Conservation (phyloP, 2,888 invertebrate species). For the Cryptus viduatorius region DNA sequence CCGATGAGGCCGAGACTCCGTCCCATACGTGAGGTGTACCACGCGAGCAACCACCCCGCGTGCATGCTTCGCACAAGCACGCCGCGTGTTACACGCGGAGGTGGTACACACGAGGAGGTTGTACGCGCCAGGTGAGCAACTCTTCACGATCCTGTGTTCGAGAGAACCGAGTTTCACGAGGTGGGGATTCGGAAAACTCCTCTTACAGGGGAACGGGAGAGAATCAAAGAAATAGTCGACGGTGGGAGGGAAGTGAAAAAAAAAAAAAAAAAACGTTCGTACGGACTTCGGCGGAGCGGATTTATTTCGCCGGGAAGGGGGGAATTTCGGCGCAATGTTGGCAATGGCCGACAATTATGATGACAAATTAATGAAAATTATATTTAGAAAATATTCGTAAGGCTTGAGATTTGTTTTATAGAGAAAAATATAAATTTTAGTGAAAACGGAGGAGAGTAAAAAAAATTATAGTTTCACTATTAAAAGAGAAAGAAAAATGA, state of each 20-base stretch:
- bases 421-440: not conserved
- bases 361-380: conserved; percentile 10
- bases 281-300: not conserved
- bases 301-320: too few species aligned
- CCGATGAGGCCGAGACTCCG: conserved; percentile 63
- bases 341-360: too few species aligned
- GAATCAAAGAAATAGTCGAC: not conserved
- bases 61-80: conserved; percentile 54
- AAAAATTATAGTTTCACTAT: not conserved
- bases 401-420: not conserved
- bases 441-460: not conserved
- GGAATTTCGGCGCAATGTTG: too few species aligned
- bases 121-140: conserved; percentile 61
- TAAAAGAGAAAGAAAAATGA: too few species aligned
- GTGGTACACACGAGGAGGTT: conserved; percentile 30
- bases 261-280: not conserved
- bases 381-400: conserved; percentile 1
- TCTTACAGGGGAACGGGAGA: too few species aligned
- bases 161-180: not conserved
- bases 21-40: conserved; percentile 17
- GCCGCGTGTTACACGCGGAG: conserved; percentile 55
- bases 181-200: not conserved
- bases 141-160: conserved; percentile 1
- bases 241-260: not conserved
- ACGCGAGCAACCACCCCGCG: conserved; percentile 63